Conservation (phyloP, 2,113 vertebrate species). For the Trichomycterus rosablanca region DNA sequence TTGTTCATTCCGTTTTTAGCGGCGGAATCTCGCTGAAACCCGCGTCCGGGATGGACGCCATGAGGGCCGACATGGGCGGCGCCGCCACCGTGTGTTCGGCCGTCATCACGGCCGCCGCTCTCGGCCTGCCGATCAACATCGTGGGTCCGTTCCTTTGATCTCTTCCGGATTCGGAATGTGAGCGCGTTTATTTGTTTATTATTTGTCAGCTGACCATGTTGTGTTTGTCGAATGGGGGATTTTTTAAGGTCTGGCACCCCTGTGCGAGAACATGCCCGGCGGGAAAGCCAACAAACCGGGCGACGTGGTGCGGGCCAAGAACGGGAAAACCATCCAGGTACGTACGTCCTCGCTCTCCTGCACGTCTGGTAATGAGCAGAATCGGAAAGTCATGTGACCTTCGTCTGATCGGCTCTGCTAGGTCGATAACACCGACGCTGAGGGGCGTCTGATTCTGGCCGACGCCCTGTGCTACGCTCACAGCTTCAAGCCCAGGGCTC, state of each 20-base stretch:
- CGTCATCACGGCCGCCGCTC: slow-evolving; percentile 83
- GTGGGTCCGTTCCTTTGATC: slow-evolving; percentile 69
- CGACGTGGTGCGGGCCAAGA: slow-evolving; percentile 76
- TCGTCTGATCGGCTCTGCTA: too few relatives aligned
- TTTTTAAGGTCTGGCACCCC: slow-evolving; percentile 77
- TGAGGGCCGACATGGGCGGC: slow-evolving; percentile 97
- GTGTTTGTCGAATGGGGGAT: too few relatives aligned
- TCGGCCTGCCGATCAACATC: slow-evolving; percentile 84
- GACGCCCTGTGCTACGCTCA: slow-evolving; percentile 93
- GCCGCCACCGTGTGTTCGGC: slow-evolving; percentile 89
- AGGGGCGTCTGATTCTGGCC: slow-evolving; percentile 86
- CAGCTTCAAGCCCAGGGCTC: slow-evolving; percentile 78
- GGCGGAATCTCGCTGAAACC: slow-evolving; percentile 97
- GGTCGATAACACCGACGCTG: slow-evolving; percentile 96
- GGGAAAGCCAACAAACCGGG: slow-evolving; percentile 92
- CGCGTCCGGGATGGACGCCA: slow-evolving; percentile 86
- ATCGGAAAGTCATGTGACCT: too few relatives aligned
- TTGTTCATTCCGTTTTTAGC: slow-evolving; percentile 55
- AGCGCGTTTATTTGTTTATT: background rate
- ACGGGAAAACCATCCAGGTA: slow-evolving; percentile 98
- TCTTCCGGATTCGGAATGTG: too few relatives aligned
- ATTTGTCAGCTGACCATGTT: background rate
- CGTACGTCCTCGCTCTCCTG: too few relatives aligned
- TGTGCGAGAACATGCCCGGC: slow-evolving; percentile 98
- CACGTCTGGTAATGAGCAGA: too few relatives aligned